Evolutionary conservation across 1,140 invertebrate species (phyloP), one percentile per base, ranked within the genome.

Genomic region (Saccostrea cuccullata): DNA sequence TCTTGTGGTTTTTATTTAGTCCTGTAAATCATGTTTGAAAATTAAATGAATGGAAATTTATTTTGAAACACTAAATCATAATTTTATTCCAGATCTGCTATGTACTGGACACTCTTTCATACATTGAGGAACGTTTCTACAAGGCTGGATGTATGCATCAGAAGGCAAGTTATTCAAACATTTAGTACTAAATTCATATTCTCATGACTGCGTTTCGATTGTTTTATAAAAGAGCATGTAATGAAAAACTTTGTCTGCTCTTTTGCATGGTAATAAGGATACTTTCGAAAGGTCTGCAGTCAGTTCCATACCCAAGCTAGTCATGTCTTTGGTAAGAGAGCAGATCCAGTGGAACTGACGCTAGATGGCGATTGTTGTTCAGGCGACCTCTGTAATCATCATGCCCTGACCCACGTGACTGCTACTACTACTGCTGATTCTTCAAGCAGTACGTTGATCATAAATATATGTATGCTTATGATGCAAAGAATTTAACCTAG

Each of bases 261-360:
- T n/a, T n/a, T n/a, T n/a, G n/a, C n/a, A n/a, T n/a, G n/a, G n/a
- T n/a, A n/a, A n/a, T n/a, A 36, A 36, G 30, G n/a, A n/a, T n/a
- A 47, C 47, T 36, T 12, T n/a, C n/a, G 5, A 20, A 9, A 84
- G 82, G 82, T 56, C 20, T 84, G 82, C 23, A 84, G 8, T 36
- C 40, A 56, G 20, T 84, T 84, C 82, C 82, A 84, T 26, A 17
- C 82, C 6, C 82, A 84, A 26, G 82, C 82, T 56, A 36, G 36
- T 84, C 82, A 84, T 55, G 30, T 84, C 40, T 84, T 84, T 84
- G 82, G 82, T 55, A 84, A 84, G 40, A 84, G 82, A 55, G 82
- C 47, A n/a, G 82, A 84, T 56, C 40, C 47, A 3, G 40, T 84
- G 9, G 47, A 84, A 20, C 12, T 84, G 23, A 56, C 82, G 5